Evolutionary conservation across 1,140 invertebrate species (phyloP), one percentile per base, ranked within the genome.

Genomic region (Dermatophagoides farinae): DNA sequence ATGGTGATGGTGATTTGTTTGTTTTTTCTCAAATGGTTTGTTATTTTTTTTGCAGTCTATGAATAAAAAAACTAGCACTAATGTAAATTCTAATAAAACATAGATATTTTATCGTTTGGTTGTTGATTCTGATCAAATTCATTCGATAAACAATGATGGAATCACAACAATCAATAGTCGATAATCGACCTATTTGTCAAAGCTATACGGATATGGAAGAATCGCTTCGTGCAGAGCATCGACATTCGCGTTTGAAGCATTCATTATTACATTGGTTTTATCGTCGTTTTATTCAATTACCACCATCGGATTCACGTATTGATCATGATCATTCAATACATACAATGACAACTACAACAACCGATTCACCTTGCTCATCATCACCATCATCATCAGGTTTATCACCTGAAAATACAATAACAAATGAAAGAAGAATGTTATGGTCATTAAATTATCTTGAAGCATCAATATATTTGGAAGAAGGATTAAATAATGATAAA

Each of bases 371-470:
- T 9, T 4, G 46, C 9, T 47, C 46, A 47, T 47, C 46, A 18
- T 47, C 46, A 47, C 8, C 46, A 18, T 47, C 18, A 23, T 23
- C 22, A 6, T 4, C 2, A 23, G 9, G 8, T 18, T 9, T 8
- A 4, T 47, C 46, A 4, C 2, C 46, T 9, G 46, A 47, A 4
- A 18, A 47, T 47, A 18, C 2, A 23, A 18, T 23, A 1, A 47
- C n/a, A n/a, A n/a, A n/a, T n/a, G n/a, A 22, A 6, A 55, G 25
- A 37, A 44, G 6, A 18, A 47, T 23, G 18, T 39, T 25, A 61
- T 89, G 86, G 86, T 81, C 85, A 69, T 84, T 88, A 79, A 89
- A 88, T 72, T 90, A 88, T 72, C 83, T 88, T 67, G 87, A 90
- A 70, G 85, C 86, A 47, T 82, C 86, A 54, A 89, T 89, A 67